Evolutionary conservation across 2,888 invertebrate species (phyloP).

Genomic region (Phengaris alcon): DNA sequence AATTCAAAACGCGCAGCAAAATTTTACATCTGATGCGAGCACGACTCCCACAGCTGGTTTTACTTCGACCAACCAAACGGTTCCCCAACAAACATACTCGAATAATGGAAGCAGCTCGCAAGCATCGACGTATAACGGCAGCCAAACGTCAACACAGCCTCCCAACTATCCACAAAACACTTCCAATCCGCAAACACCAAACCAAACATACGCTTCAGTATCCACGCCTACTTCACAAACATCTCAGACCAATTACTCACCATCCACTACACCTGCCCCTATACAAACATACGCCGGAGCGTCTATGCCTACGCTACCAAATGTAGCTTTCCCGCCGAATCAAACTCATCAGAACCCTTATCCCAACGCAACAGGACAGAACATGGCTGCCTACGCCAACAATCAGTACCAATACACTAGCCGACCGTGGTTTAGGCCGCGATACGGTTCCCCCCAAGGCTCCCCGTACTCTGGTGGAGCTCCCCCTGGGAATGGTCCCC

Average conservation of each 20-base stretch:
- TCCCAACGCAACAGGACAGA: constrained; percentile 71
- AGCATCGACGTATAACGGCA: constrained; percentile 49
- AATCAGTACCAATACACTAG: constrained; percentile 72
- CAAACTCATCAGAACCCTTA: constrained; percentile 70
- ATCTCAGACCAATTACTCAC: constrained; percentile 61
- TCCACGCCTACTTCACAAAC: constrained; percentile 55
- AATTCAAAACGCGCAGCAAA: constrained; percentile 55
- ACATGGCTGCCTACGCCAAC: constrained; percentile 70
- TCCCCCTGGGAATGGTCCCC: constrained; percentile 55
- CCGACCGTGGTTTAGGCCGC: constrained; percentile 67
- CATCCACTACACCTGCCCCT: constrained; percentile 66
- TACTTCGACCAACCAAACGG: constrained; percentile 51
- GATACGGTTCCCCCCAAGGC: constrained; percentile 70
- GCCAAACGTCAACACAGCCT: constrained; percentile 55
- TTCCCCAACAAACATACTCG: constrained; percentile 52
- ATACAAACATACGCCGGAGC: constrained; percentile 57
- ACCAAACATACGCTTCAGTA: constrained; percentile 50
- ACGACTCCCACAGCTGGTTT: constrained; percentile 52
- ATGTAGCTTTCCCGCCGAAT: constrained; percentile 57
- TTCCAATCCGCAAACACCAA: constrained; percentile 50
- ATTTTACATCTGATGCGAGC: constrained; percentile 53
- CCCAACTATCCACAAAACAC: constrained; percentile 61
- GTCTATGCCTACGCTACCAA: constrained; percentile 59
- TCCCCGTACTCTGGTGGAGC: constrained; percentile 61
- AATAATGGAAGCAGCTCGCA: constrained; percentile 53